phyloP scores from a whole-genome alignment of 2,888 invertebrate genomes.

The Pachydiplax longipennis region DNA sequence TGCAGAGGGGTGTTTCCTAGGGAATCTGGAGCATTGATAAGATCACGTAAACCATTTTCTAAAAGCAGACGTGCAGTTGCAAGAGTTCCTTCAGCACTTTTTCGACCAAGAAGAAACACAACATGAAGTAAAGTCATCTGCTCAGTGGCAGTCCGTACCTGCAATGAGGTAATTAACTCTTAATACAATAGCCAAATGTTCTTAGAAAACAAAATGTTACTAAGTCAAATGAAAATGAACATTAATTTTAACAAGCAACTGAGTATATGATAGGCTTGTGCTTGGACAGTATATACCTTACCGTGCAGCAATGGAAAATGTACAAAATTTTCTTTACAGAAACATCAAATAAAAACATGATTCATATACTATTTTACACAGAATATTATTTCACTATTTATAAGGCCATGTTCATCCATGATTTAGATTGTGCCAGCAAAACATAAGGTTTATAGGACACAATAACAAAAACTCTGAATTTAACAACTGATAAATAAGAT shows the following conservation, averaged over 20 bases:
- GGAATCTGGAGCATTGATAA: constrained; percentile 76
- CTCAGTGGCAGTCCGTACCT: constrained; percentile 70
- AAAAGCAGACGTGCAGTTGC: constrained; percentile 73
- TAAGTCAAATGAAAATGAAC: neutral
- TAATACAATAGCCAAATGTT: neutral
- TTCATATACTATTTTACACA: no score
- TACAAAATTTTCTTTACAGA: no score
- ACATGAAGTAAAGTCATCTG: constrained; percentile 75
- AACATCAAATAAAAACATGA: no score
- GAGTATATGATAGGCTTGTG: no score
- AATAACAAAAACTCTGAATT: no score
- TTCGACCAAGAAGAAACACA: constrained; percentile 73
- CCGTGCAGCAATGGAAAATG: no score
- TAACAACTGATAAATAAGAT: no score
- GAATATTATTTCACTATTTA: no score
- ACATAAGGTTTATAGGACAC: no score
- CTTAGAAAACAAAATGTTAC: neutral
- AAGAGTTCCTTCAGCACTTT: constrained; percentile 74
- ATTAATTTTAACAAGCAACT: neutral
- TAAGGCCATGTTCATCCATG: no score
- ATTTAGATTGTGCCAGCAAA: no score
- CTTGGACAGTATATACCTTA: no score
- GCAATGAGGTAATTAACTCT: neutral
- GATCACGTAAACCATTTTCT: constrained; percentile 75
- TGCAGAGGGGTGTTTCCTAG: constrained; percentile 78